These are phyloP conservation scores for Sapayoa aenigma DNA, from an alignment of 2,113 vertebrate genomes.

Conservation along the genomic window DNA sequence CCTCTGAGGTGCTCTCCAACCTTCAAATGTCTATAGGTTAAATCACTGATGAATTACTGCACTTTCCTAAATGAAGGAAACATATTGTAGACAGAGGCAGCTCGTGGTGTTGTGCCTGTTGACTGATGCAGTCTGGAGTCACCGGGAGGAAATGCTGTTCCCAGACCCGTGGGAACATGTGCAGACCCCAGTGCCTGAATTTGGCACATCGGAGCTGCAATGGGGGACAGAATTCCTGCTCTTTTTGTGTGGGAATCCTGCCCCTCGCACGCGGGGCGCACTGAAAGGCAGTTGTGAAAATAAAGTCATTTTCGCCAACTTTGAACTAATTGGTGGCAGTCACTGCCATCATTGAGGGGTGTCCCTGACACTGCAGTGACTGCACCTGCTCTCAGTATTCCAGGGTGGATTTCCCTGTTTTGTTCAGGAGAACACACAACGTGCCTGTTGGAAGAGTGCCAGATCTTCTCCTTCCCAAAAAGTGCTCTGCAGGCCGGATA, in stretches of 20 bases:
- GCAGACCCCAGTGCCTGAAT: neutral
- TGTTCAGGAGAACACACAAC: rapidly evolving
- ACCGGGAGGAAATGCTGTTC: neutral
- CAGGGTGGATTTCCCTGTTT: neutral
- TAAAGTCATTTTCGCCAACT: neutral
- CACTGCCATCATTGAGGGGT: neutral
- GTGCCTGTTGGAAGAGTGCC: neutral
- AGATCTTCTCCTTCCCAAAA: neutral
- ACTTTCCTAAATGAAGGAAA: conserved; percentile 54
- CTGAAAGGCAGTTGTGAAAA: neutral
- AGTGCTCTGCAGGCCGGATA: neutral
- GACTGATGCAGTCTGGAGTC: conserved; percentile 19
- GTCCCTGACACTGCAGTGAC: neutral
- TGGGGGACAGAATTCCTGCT: neutral
- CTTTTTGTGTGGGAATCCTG: neutral
- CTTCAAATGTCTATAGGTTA: conserved; percentile 79
- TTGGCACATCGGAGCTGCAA: neutral
- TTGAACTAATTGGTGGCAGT: neutral
- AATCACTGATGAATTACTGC: conserved; percentile 76
- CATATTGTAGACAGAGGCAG: neutral
- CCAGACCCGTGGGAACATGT: neutral
- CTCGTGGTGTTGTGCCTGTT: neutral
- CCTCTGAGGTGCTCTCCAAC: conserved; percentile 74
- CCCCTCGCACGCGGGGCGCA: neutral
- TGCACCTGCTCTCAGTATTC: neutral